Conservation (phyloP, 1,140 invertebrate species). For the Schlechtendalia chinensis region DNA sequence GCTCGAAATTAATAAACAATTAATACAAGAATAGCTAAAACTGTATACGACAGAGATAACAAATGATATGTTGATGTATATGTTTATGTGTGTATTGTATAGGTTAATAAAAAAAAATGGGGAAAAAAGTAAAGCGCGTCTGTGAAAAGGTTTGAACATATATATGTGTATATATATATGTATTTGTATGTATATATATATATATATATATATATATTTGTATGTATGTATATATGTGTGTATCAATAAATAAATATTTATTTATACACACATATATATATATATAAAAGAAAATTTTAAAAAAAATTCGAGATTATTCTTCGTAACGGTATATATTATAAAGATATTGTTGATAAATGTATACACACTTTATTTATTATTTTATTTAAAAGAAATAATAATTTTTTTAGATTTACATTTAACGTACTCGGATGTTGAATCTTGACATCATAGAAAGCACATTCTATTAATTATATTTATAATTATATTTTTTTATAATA, state of each 20-base stretch:
- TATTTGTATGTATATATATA: no score
- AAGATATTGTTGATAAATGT: conserved; percentile 45
- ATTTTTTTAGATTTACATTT: conserved; percentile 48
- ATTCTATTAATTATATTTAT: conserved; percentile 49
- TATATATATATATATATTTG: no score
- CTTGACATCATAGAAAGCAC: conserved; percentile 47
- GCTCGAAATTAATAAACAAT: no score
- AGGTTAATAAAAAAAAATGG: not conserved
- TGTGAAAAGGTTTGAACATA: conserved; percentile 35
- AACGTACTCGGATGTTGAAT: conserved; percentile 35
- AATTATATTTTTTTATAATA: conserved; percentile 50
- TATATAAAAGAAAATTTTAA: conserved; percentile 4
- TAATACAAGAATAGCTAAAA: no score
- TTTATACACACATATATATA: not conserved
- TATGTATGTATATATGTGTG: no score
- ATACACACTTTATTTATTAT: conserved; percentile 44
- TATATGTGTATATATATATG: no score
- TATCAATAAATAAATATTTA: no score
- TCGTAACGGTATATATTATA: conserved; percentile 30
- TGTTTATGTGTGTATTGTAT: conserved; percentile 7
- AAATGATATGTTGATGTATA: not conserved
- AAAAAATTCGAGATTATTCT: conserved; percentile 23
- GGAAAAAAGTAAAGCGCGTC: conserved; percentile 9
- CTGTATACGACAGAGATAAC: not conserved
- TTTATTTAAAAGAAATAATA: conserved; percentile 39